Conservation (phyloP, 2,797 vertebrate species). For the Chaetodon trifasciatus region DNA sequence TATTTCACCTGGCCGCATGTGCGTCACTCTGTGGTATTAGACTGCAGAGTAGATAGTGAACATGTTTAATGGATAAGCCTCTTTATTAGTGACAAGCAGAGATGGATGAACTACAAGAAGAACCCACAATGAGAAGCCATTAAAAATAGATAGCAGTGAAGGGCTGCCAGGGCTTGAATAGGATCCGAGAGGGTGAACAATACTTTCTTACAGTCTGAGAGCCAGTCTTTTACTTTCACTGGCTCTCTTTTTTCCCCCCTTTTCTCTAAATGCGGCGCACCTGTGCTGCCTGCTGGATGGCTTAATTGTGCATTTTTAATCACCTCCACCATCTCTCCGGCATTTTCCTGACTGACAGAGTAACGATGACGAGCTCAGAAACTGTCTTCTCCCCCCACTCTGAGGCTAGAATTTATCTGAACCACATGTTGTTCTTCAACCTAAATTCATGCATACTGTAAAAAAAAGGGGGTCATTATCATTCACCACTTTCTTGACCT, state of each 20-base stretch:
- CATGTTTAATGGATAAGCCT: conserved; percentile 81
- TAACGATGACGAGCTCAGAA: conserved; percentile 10
- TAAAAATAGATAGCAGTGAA: conserved; percentile 80
- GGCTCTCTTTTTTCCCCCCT: background rate
- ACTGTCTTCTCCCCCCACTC: background rate
- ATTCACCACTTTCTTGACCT: conserved; percentile 4
- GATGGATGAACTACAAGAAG: conserved; percentile 79
- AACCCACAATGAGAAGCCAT: conserved; percentile 79
- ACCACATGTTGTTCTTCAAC: background rate
- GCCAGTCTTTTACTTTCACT: conserved; percentile 63
- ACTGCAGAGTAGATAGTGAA: conserved; percentile 54
- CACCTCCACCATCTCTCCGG: conserved; percentile 2
- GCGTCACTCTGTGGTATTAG: conserved; percentile 60
- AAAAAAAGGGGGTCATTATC: background rate
- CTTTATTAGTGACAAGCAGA: conserved; percentile 76
- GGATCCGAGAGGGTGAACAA: conserved; percentile 66
- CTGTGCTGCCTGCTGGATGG: conserved; percentile 16
- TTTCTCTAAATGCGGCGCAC: conserved; percentile 33
- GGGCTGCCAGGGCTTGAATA: conserved; percentile 69
- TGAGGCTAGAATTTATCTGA: background rate
- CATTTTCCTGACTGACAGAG: conserved; percentile 7
- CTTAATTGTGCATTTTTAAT: conserved; percentile 37
- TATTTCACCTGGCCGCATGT: conserved; percentile 58
- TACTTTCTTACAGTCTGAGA: conserved; percentile 49
- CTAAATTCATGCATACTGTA: too few species aligned